phyloP scores from a whole-genome alignment of 2,113 vertebrate species.

The Esox niger region DNA sequence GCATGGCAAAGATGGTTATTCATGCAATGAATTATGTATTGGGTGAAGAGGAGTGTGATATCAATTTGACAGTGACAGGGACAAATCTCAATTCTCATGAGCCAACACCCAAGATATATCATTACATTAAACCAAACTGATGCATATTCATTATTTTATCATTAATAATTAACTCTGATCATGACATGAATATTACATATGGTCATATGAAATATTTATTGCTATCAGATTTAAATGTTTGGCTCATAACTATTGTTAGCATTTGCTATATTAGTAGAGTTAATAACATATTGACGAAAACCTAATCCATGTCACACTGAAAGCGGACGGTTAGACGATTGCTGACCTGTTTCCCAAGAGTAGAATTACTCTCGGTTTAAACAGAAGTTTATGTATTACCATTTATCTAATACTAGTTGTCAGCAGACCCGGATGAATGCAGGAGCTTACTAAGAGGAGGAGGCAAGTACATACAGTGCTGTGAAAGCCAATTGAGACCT shows the following conservation, averaged over 20 bases:
- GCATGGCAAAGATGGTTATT: neutral
- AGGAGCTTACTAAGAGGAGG: too few species aligned
- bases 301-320: constrained; percentile 56
- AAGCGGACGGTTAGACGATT: constrained; percentile 32
- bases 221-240: constrained; percentile 54
- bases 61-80: neutral
- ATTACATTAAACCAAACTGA: constrained; percentile 56
- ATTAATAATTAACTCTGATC: constrained; percentile 62
- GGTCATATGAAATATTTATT: constrained; percentile 53
- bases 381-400: neutral
- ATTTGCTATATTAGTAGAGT: constrained; percentile 51
- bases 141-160: constrained; percentile 61
- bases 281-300: constrained; percentile 65
- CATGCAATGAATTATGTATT: constrained; percentile 21
- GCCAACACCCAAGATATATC: constrained; percentile 48
- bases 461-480: too few species aligned
- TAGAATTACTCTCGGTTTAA: constrained; percentile 7
- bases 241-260: constrained; percentile 50
- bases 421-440: too few species aligned
- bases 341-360: constrained; percentile 31
- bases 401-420: too few species aligned
- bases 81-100: constrained; percentile 3
- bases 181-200: constrained; percentile 53
- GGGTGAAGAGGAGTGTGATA: neutral
- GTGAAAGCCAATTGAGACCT: too few species aligned